These are phyloP conservation scores for Urophycis tenuis DNA, from an alignment of 2,797 vertebrate species.

Conservation along the genomic window DNA sequence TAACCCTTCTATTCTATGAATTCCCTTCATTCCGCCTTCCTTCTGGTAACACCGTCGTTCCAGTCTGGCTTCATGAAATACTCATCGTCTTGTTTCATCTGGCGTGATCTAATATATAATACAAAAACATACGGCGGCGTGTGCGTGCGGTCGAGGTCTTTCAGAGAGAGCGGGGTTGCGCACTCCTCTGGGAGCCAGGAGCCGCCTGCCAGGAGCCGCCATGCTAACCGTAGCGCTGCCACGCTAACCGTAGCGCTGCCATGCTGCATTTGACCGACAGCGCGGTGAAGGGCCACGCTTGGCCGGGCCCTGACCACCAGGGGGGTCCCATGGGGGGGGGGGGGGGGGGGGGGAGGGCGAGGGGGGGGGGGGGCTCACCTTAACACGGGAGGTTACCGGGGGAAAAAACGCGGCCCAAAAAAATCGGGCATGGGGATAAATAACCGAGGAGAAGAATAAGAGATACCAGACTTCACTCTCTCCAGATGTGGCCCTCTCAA, in stretches of 20 bases:
- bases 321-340: conserved; percentile 39
- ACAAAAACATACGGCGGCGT: not conserved
- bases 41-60: not conserved
- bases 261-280: conserved; percentile 60
- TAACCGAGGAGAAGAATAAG: conserved; percentile 22
- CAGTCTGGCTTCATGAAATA: not conserved
- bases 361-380: conserved; percentile 42
- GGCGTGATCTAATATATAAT: not conserved
- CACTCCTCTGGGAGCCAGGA: not conserved
- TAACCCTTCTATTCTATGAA: not conserved
- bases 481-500: not conserved
- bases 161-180: not conserved
- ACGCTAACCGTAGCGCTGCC: conserved; percentile 40
- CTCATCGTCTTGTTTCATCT: not conserved
- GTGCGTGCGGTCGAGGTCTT: too few species aligned
- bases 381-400: conserved; percentile 34
- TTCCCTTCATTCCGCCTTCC: not conserved
- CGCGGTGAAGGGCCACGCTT: conserved; percentile 50
- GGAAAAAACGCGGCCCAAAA: conserved; percentile 35
- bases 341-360: conserved; percentile 34
- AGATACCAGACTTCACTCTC: not conserved
- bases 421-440: conserved; percentile 22
- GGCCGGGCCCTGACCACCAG: conserved; percentile 54
- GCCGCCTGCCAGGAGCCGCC: not conserved
- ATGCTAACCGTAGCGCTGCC: not conserved